phyloP scores from a whole-genome alignment of 2,113 vertebrate genomes.

The Gracilinanus agilis region DNA sequence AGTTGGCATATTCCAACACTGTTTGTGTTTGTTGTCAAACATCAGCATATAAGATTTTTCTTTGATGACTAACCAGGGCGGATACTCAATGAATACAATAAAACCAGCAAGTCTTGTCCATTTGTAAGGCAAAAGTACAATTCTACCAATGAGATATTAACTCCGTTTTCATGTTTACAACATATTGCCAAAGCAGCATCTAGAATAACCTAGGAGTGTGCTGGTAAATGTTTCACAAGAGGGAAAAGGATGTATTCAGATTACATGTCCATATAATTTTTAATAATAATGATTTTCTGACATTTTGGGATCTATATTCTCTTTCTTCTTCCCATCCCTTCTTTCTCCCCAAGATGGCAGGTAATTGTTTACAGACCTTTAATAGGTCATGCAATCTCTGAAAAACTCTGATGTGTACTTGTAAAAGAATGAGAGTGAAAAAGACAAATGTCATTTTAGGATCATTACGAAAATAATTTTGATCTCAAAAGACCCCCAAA shows the following conservation, averaged over 20 bases:
- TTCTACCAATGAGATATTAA: neutral
- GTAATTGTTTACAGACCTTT: too few relatives aligned
- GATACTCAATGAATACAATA: neutral
- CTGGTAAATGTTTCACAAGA: neutral
- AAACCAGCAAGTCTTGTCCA: neutral
- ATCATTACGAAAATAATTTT: neutral
- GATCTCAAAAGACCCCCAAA: neutral
- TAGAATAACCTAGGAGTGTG: neutral
- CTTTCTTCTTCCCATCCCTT: too few relatives aligned
- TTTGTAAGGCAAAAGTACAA: neutral
- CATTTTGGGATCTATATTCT: too few relatives aligned
- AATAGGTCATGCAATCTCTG: neutral
- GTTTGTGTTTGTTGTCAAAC: neutral
- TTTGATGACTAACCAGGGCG: neutral
- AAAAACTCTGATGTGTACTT: neutral
- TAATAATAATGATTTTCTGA: too few relatives aligned
- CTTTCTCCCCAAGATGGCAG: too few relatives aligned
- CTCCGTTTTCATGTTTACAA: neutral
- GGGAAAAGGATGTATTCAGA: neutral
- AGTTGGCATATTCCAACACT: neutral
- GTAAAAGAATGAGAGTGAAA: neutral
- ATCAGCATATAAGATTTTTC: neutral
- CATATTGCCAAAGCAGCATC: neutral
- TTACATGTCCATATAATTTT: too few relatives aligned
- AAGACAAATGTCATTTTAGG: neutral